Percentiles rank a stretch among this genome's conserved stretches.
Evolutionary conservation across 1,140 invertebrate genomes (phyloP).

Genomic region (Paralvinella palmiformis): DNA sequence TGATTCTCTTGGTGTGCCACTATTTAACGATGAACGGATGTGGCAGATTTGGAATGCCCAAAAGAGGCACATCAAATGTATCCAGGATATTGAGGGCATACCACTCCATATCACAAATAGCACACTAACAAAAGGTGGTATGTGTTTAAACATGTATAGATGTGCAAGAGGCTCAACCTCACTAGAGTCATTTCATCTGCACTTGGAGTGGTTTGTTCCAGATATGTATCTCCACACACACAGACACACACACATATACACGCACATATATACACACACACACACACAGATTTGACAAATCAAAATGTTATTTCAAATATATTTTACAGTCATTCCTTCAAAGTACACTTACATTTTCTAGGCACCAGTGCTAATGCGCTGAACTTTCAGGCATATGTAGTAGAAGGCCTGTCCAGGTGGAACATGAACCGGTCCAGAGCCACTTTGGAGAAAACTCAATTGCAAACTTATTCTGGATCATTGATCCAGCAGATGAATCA

Average conservation of each 20-base stretch:
- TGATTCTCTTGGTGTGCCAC: conserved; percentile 28
- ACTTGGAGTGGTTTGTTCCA: conserved; percentile 25
- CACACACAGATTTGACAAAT: no score
- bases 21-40: conserved; percentile 22
- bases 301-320: no score
- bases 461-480: no score
- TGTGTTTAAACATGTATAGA: conserved; percentile 8
- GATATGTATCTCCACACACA: conserved; percentile 15
- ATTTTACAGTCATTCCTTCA: neutral
- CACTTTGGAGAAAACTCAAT: conserved; percentile 7
- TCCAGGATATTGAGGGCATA: conserved; percentile 27
- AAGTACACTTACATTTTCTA: conserved; percentile 3
- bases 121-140: conserved; percentile 20
- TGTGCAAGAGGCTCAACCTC: conserved; percentile 25
- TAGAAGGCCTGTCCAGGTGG: conserved; percentile 26
- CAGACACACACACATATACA: no score
- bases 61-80: conserved; percentile 24
- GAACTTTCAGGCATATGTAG: conserved; percentile 26
- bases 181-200: conserved; percentile 26
- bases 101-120: conserved; percentile 23
- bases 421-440: conserved; percentile 21
- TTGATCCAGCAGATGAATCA: no score
- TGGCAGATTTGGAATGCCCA: conserved; percentile 23
- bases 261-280: no score
- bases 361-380: conserved; percentile 22